Evolutionary conservation across 2,113 vertebrate species (phyloP).

Genomic region (Puffinus mauretanicus): DNA sequence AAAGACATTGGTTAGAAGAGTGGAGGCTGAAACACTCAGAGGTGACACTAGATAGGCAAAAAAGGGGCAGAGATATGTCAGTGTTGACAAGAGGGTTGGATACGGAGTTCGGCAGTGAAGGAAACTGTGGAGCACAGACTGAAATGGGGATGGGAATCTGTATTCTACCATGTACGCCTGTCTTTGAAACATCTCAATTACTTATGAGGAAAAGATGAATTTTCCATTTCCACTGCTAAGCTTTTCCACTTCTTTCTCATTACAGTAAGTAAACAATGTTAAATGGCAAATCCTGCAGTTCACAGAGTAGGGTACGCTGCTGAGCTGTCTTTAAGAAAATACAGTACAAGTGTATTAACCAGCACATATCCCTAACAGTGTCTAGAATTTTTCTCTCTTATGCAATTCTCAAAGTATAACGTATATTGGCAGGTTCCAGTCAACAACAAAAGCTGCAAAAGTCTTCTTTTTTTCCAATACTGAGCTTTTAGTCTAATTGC

Average conservation of each 20-base stretch:
- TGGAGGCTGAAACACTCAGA: not conserved
- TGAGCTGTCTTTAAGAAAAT: slow-evolving; percentile 54
- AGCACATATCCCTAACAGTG: slow-evolving; percentile 14
- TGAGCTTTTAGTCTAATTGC: slow-evolving; percentile 76
- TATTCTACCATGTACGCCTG: not conserved
- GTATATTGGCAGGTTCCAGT: slow-evolving; percentile 64
- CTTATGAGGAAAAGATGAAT: slow-evolving; percentile 54
- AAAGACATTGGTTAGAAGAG: not conserved
- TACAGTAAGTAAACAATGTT: slow-evolving; percentile 73
- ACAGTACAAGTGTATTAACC: slow-evolving; percentile 61
- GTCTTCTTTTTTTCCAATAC: slow-evolving; percentile 14
- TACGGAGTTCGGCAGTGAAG: not conserved
- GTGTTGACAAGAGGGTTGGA: not conserved
- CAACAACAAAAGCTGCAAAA: slow-evolving; percentile 59
- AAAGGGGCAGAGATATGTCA: not conserved
- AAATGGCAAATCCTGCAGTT: slow-evolving; percentile 71
- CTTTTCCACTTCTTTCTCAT: slow-evolving; percentile 67
- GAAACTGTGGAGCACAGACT: not conserved
- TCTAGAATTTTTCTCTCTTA: slow-evolving; percentile 48
- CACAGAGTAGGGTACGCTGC: slow-evolving; percentile 22
- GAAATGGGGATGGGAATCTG: slow-evolving; percentile 1
- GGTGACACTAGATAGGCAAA: not conserved
- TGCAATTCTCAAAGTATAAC: slow-evolving; percentile 53
- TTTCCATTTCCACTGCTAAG: slow-evolving; percentile 63
- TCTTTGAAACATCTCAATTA: slow-evolving; percentile 69